Evolutionary conservation across 30 jellyfish, hydroid and myxozoan genomes (phyloP), one percentile per base, ranked within the genome.

Genomic region (Aurelia sp.): DNA sequence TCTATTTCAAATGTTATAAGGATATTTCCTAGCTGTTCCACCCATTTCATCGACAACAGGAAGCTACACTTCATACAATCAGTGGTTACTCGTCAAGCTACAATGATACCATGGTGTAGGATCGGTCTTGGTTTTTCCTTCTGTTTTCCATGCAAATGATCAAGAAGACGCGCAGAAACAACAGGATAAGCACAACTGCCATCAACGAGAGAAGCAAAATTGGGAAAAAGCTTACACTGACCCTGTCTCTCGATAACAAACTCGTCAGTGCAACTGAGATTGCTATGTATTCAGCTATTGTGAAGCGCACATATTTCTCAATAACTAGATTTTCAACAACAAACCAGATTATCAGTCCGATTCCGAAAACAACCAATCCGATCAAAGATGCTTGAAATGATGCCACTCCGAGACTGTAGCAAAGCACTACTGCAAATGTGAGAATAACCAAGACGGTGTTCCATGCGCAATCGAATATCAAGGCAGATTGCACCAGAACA

Each of bases 381-480:
- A 72, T 62, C 0, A 71, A 84, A 0, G 91, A 82, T 82, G 91
- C 85, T 37, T 82, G 85, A 61, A 82, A 82, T 19, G 85, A 40
- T 22, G 82, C 23, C 13, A 82, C 20, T 5, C 91, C 91, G 30
- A 68, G 27, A 10, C 51, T 31, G 52, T 82, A 57, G 85, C 85
- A 60, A 8, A 82, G 73, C 66, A 82, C 85, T 19, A 70, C 81
- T 16, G 79, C 74, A 1, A 69, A 70, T 7, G 48, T 44, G 73
- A 82, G 81, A 12, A 63, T 58, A 20, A 55, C 40, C 30, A 82
- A 61, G 69, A 82, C 66, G 5, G 85, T 20, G 35, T 82, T 82
- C 91, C 91, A 82, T 17, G 85, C 79, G 61, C 85, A 82, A 70
- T 82, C 91, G 78, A 82, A 82, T 2, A 82, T 71, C 65, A 82